These are phyloP conservation scores for Daboia siamensis DNA, from an alignment of 2,113 vertebrate species.

Conservation along the genomic window DNA sequence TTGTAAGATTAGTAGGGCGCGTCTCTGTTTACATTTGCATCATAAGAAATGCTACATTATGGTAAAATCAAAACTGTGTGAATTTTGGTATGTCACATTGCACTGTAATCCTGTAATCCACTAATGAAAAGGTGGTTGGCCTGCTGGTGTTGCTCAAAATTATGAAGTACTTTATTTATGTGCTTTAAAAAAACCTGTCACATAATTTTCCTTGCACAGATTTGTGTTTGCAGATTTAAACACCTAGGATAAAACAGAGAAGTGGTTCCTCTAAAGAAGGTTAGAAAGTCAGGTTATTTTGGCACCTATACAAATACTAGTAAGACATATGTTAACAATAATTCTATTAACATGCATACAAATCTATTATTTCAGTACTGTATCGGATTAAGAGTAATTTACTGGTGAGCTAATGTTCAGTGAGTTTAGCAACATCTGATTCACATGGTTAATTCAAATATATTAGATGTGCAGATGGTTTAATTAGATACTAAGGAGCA, in stretches of 20 bases:
- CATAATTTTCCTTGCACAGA: background rate
- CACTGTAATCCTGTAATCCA: background rate
- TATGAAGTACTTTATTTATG: background rate
- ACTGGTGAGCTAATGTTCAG: background rate
- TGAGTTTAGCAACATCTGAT: background rate
- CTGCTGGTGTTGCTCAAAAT: conserved; percentile 8
- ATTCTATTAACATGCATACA: background rate
- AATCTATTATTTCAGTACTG: background rate
- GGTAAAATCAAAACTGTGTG: conserved; percentile 15
- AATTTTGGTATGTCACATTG: background rate
- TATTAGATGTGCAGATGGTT: background rate
- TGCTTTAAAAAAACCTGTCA: background rate
- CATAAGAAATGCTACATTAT: conserved; percentile 10
- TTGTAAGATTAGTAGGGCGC: background rate
- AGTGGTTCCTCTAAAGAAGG: background rate
- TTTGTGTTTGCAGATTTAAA: background rate
- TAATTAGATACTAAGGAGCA: background rate
- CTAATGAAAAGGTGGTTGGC: background rate
- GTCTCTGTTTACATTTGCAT: background rate
- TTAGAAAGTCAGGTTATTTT: background rate
- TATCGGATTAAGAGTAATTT: background rate
- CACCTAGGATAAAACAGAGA: background rate
- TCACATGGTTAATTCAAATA: background rate
- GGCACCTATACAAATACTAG: background rate
- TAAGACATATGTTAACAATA: background rate